phyloP scores from a whole-genome alignment of 2,113 vertebrate genomes.

The Ancistrus triradiatus region DNA sequence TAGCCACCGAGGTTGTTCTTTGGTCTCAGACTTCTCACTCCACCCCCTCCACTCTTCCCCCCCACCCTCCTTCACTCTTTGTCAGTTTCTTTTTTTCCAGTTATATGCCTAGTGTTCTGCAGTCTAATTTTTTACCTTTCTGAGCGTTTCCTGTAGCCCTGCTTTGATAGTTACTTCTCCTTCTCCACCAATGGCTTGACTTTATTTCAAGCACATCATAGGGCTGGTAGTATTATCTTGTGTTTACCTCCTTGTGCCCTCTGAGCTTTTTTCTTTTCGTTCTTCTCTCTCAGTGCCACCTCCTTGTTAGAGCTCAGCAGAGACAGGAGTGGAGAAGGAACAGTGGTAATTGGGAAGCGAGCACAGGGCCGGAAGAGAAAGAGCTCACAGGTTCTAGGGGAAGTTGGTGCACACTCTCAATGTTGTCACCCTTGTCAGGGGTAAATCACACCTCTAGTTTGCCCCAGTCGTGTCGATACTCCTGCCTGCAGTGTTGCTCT shows the following conservation, averaged over 20 bases:
- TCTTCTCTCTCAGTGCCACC: conserved; percentile 48
- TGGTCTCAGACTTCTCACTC: conserved; percentile 63
- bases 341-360: conserved; percentile 66
- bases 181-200: conserved; percentile 39
- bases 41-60: conserved; percentile 46
- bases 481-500: conserved; percentile 37
- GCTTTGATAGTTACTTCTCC: conserved; percentile 23
- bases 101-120: conserved; percentile 25
- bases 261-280: conserved; percentile 20
- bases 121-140: conserved; percentile 26
- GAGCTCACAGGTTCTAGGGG: conserved; percentile 35
- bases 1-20: conserved; percentile 71
- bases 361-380: conserved; percentile 40
- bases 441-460: conserved; percentile 43
- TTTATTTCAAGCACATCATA: conserved; percentile 37
- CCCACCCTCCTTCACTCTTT: background rate
- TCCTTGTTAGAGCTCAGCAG: conserved; percentile 64
- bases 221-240: conserved; percentile 47
- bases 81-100: conserved; percentile 23
- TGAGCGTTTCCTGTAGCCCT: conserved; percentile 24
- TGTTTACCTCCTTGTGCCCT: conserved; percentile 52
- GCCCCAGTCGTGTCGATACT: conserved; percentile 34
- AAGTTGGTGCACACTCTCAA: conserved; percentile 28
- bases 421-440: conserved; percentile 47
- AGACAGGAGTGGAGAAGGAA: conserved; percentile 58